Conservation (phyloP, 2,113 vertebrate species). For the Sigmodon hispidus region DNA sequence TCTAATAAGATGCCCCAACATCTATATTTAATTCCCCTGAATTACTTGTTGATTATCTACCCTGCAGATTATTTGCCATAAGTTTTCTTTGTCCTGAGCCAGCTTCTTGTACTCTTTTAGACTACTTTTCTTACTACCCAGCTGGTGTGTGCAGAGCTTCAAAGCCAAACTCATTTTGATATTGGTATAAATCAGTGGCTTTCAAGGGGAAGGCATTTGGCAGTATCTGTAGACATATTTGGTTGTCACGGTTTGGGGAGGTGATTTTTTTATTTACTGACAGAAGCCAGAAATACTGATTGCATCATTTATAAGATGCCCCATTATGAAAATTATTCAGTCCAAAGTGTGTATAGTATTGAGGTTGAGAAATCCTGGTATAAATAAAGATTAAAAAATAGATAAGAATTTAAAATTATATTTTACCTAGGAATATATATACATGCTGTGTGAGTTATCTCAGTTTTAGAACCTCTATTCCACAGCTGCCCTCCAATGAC, state of each 20-base stretch:
- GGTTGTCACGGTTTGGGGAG: not conserved
- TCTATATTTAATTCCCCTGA: constrained; percentile 61
- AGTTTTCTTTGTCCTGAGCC: constrained; percentile 44
- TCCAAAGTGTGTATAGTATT: not conserved
- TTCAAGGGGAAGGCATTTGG: constrained; percentile 17
- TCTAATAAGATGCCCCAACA: constrained; percentile 56
- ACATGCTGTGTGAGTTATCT: not conserved
- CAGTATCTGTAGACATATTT: not conserved
- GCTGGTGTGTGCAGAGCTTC: not conserved
- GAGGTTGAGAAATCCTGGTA: not conserved
- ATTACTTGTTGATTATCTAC: constrained; percentile 61
- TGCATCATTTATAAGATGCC: not conserved
- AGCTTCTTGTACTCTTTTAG: not conserved
- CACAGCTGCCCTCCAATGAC: not conserved
- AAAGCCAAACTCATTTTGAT: constrained; percentile 50
- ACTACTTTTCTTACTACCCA: not conserved
- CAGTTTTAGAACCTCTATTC: not conserved
- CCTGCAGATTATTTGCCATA: constrained; percentile 52
- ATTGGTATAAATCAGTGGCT: constrained; percentile 4
- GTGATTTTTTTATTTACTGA: not conserved
- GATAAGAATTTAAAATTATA: not conserved
- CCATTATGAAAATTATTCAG: not conserved
- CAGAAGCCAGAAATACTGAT: not conserved
- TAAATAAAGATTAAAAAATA: constrained; percentile 13
- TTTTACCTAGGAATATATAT: constrained; percentile 25